Evolutionary conservation across 2,888 invertebrate genomes (phyloP), one percentile per base, ranked within the genome.

Genomic region (Trichacis sp.): DNA sequence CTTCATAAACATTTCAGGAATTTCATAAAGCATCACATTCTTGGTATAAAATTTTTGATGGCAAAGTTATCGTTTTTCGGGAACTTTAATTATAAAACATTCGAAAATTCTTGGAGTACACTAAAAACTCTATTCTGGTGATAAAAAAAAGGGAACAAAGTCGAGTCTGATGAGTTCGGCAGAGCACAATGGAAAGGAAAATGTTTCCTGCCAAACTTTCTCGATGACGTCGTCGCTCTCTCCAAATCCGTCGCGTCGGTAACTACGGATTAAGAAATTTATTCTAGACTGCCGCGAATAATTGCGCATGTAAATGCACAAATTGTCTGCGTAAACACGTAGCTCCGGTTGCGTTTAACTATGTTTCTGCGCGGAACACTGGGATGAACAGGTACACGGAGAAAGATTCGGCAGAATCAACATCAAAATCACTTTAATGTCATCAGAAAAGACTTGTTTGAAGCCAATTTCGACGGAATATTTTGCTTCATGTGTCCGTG

Each of bases 261-360:
- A 50, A 57, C 52, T 45, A 12, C 30, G 40, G 15, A 53, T 61
- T 60, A 30, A 36, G 47, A 49, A 53, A 53, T 63, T 64, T 60
- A 51, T 57, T 64, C 36, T 46, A 12, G 52, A 43, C 51, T 55
- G 57, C 43, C 40, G 43, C 38, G 51, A 56, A 63, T 71, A 71
- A 71, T 71, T 71, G 69, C 62, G 58, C 63, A 53, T 67, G 66
- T 63, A 67, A 70, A 65, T 65, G 64, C 36, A 65, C 57, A 68
- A 72, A 70, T 70, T 70, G 69, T 69, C 67, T 70, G 53, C 64
- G 64, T 66, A 72, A 72, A 72, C 68, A 70, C 58, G 59, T 50
- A 58, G 50, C 61, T 56, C 58, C 50, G 47, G 53, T 58, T 46
- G 33, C n/a, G 52, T 42, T 12, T 38, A 33, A 9, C 30, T 17